A percentile compares a stretch with the other conserved stretches of the same genome.
These are phyloP conservation scores for Metalampra italica DNA, from an alignment of 2,888 invertebrate genomes.

Conservation along the genomic window DNA sequence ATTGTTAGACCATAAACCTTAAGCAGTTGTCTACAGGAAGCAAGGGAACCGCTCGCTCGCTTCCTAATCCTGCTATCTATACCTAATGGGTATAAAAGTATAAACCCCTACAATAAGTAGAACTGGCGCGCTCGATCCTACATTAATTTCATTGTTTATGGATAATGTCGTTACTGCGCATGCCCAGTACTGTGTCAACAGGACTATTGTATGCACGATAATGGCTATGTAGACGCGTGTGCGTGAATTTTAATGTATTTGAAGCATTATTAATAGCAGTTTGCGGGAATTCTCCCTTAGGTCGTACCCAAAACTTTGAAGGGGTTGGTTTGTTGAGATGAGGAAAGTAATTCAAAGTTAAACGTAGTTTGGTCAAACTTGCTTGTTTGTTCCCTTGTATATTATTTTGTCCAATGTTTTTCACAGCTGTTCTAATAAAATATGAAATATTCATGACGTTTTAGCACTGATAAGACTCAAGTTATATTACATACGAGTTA, in stretches of 20 bases:
- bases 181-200: conserved; percentile 70
- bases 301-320: conserved; percentile 9
- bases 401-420: not conserved
- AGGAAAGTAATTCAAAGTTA: conserved; percentile 9
- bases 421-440: not conserved
- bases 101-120: conserved; percentile 2
- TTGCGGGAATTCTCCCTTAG: conserved; percentile 5
- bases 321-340: conserved; percentile 3
- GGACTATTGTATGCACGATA: conserved; percentile 34
- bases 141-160: conserved; percentile 56
- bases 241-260: conserved; percentile 19
- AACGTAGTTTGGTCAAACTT: conserved; percentile 1
- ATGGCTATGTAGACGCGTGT: conserved; percentile 15
- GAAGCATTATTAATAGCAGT: conserved; percentile 11
- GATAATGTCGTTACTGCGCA: conserved; percentile 59
- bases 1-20: too few species aligned
- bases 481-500: too few species aligned
- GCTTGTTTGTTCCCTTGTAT: not conserved
- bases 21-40: too few species aligned
- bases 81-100: not conserved
- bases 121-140: not conserved
- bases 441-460: not conserved
- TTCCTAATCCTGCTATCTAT: too few species aligned
- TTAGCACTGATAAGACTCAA: too few species aligned
- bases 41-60: too few species aligned